These are phyloP conservation scores for Benitochromis conjunctus DNA, from an alignment of 2,113 vertebrate genomes.

Conservation along the genomic window DNA sequence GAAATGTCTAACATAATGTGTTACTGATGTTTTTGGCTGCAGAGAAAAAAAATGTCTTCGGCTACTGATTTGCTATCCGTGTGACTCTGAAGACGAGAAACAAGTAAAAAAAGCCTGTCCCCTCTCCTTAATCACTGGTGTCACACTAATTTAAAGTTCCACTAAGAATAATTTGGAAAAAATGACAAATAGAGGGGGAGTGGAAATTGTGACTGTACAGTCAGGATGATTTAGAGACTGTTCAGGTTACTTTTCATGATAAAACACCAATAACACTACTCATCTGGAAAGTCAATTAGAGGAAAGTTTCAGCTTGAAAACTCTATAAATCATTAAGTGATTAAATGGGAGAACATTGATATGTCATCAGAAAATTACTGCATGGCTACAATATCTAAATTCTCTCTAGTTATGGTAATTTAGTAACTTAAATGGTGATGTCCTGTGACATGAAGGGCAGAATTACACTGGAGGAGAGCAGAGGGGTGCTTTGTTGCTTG, in stretches of 20 bases:
- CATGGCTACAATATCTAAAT: not conserved
- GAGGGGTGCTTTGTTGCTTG: not conserved
- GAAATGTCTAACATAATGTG: not conserved
- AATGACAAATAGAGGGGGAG: conserved; percentile 1
- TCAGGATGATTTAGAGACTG: conserved; percentile 8
- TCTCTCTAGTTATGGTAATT: not conserved
- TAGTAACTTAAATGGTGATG: not conserved
- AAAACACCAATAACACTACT: conserved; percentile 21
- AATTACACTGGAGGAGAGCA: not conserved
- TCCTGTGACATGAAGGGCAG: not conserved
- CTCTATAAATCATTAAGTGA: not conserved
- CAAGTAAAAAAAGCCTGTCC: not conserved
- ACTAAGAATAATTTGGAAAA: conserved; percentile 12
- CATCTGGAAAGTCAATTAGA: conserved; percentile 8
- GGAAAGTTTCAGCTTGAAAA: not conserved
- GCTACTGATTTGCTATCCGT: not conserved
- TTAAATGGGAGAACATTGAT: not conserved
- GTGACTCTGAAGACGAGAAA: not conserved
- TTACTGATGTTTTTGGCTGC: not conserved
- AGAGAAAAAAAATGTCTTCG: not conserved
- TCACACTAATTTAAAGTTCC: conserved; percentile 20
- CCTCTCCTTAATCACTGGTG: conserved; percentile 1
- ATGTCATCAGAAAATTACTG: not conserved
- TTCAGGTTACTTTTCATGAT: conserved; percentile 24
- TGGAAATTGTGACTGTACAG: not conserved